A percentile compares a stretch with the other conserved stretches of the same genome.
These are phyloP conservation scores for Dysmachus trigonus DNA, from an alignment of 2,888 invertebrate species.

Conservation along the genomic window DNA sequence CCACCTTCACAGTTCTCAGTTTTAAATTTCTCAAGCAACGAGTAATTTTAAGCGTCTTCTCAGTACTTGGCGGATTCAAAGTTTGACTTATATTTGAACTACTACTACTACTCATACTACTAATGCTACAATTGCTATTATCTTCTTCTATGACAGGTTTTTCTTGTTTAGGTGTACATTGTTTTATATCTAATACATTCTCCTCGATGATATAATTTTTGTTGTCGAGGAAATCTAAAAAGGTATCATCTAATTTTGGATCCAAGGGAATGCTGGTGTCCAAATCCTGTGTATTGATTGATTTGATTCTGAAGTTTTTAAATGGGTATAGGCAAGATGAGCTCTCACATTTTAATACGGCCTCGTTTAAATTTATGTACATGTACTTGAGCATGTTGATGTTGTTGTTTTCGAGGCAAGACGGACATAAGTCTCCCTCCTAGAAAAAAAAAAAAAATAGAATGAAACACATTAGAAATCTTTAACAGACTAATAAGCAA, in stretches of 20 bases:
- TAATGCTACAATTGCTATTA: not conserved
- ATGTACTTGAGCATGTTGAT: not conserved
- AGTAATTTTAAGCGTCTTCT: not conserved
- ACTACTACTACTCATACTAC: not conserved
- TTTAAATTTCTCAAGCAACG: not conserved
- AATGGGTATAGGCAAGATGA: not conserved
- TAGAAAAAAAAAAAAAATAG: conserved; percentile 11
- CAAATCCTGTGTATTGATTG: not conserved
- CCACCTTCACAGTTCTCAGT: not conserved
- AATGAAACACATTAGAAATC: not conserved
- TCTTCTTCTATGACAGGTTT: not conserved
- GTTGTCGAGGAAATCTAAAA: not conserved
- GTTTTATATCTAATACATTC: not conserved
- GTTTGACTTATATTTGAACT: not conserved
- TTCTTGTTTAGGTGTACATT: not conserved
- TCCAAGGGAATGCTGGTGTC: not conserved
- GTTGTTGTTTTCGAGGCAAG: not conserved
- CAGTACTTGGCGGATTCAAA: not conserved
- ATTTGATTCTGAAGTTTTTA: not conserved
- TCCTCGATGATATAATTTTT: not conserved
- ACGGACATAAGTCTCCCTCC: conserved; percentile 7
- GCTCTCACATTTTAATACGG: conserved; percentile 20
- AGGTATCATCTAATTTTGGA: not conserved
- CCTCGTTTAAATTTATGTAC: not conserved
- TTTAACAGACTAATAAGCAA: not conserved